These are phyloP conservation scores for Pelecanus crispus DNA, from an alignment of 2,113 vertebrate species.

Conservation along the genomic window DNA sequence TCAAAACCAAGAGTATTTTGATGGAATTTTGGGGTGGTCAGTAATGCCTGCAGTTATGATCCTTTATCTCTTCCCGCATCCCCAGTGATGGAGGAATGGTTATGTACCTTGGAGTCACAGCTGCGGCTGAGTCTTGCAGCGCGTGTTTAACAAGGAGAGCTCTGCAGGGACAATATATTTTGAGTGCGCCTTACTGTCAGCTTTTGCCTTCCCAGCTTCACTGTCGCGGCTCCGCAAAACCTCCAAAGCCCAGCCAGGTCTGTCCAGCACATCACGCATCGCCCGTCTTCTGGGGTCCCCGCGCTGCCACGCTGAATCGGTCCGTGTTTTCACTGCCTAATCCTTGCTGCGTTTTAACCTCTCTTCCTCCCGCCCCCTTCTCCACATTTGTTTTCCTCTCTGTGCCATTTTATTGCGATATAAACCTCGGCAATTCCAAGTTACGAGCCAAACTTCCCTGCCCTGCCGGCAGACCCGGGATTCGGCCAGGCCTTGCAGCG, in stretches of 20 bases:
- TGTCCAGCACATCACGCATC: background rate
- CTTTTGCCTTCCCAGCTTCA: background rate
- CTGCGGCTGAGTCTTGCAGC: background rate
- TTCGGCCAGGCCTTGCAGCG: background rate
- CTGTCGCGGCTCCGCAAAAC: background rate
- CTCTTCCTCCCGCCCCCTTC: background rate
- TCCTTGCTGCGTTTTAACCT: background rate
- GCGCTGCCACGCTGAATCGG: background rate
- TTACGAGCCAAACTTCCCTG: background rate
- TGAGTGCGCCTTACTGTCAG: constrained; percentile 21
- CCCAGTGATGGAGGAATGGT: background rate
- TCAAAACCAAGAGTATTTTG: background rate
- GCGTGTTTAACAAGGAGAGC: background rate
- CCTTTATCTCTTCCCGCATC: background rate
- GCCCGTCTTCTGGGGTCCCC: background rate
- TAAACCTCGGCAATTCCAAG: background rate
- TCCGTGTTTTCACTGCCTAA: background rate
- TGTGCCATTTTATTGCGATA: background rate
- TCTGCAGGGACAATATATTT: constrained; percentile 64
- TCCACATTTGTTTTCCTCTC: background rate
- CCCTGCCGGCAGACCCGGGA: background rate
- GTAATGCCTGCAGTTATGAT: background rate
- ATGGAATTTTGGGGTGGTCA: background rate
- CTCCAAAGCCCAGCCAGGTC: background rate
- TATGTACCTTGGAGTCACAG: background rate